Evolutionary conservation across 2,113 vertebrate genomes (phyloP).

Genomic region (Guaruba guarouba): DNA sequence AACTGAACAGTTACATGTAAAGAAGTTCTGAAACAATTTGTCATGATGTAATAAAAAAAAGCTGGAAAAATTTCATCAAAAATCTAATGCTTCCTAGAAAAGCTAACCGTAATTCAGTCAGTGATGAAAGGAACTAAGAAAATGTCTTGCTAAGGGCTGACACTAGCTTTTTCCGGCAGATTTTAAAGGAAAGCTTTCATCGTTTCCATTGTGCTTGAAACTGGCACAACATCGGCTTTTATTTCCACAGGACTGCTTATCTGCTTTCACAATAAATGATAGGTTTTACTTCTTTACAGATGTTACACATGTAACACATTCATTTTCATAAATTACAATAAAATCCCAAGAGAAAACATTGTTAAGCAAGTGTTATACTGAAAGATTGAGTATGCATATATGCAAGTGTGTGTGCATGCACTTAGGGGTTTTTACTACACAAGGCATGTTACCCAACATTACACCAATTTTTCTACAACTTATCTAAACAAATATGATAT

Average conservation of each 20-base stretch:
- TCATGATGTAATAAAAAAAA: neutral
- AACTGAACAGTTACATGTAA: neutral
- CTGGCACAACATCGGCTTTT: neutral
- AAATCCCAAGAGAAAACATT: constrained; percentile 5
- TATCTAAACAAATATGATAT: neutral
- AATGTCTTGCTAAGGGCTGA: neutral
- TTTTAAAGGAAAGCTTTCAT: constrained; percentile 30
- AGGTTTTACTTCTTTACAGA: constrained; percentile 18
- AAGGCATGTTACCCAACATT: neutral
- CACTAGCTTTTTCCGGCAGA: neutral
- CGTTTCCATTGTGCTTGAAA: constrained; percentile 14
- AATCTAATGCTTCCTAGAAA: constrained; percentile 5
- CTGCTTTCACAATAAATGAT: constrained; percentile 20
- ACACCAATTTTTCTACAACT: neutral
- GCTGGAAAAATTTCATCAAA: neutral
- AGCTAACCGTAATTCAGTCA: neutral
- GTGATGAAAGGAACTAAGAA: constrained; percentile 14
- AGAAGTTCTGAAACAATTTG: neutral
- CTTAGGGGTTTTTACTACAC: neutral
- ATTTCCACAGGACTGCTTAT: constrained; percentile 18
- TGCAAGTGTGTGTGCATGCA: neutral
- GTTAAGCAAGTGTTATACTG: neutral
- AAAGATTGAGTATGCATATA: neutral
- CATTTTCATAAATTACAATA: constrained; percentile 39
- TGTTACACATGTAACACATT: constrained; percentile 2